Base-by-base conservation (phyloP, 2,113 vertebrate genomes). In the Alethe castanea region DNA sequence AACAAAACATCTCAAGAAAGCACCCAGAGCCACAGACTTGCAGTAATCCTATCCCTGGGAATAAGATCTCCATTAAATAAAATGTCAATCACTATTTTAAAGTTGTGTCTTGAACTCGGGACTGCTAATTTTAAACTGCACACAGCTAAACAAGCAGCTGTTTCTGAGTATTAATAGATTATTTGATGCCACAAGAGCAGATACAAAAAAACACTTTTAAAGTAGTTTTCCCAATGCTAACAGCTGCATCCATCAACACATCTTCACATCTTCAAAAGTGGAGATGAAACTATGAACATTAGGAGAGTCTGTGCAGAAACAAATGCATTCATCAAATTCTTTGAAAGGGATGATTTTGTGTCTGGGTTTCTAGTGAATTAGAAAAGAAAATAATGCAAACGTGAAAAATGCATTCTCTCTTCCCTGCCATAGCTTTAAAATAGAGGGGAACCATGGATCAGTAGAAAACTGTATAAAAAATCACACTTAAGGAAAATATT, bases 401-500 rank as follows among this genome's bases (percentile, higher is more conserved):
- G 2, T 47, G 42, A 73, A 94, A 62, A 88, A 88, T 20, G 4
- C 59, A 52, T 81, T 90, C 12, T 59, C n/a, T 70, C 67, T 60
- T 16, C 62, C 12, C 45, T 78, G 42, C 45, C 77, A 62, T 6
- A 61, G 79, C 64, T 91, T 90, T 48, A 48, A 73, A 64, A 57
- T 26, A 85, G 62, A 82, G 47, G 69, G 24, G 29, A 77, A 48
- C 33, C 22, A 17, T 7, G 52, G 38, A 87, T 74, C 54, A 48
- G 14, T 66, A 40, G 19, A 90, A 83, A 93, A 20, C 20, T 48
- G 61, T 42, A 95, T 90, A 89, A 52, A 72, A 86, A 86, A 83
- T 74, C 85, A 64, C 44, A 72, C 42, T 90, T 76, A 77, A 40
- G 60, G 67, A 88, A 71, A 84, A 60, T 6, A 67, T 23, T 85